Evolutionary conservation across 2,888 invertebrate species (phyloP).

Genomic region (Hyposoter didymator): DNA sequence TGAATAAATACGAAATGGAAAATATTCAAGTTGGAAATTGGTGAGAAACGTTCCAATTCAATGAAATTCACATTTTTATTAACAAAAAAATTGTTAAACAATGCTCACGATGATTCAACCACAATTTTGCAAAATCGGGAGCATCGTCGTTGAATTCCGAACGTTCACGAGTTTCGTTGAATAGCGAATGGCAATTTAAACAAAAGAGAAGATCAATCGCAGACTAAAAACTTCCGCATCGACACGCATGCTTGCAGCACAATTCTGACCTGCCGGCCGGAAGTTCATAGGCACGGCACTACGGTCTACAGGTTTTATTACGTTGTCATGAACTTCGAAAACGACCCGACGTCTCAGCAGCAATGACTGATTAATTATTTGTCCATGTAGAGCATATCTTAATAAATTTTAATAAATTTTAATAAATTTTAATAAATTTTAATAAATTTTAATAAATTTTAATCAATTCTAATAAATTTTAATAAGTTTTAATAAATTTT

Average conservation of each 20-base stretch:
- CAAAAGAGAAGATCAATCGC: neutral
- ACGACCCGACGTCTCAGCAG: neutral
- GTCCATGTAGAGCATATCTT: neutral
- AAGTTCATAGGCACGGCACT: neutral
- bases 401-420: too few relatives aligned
- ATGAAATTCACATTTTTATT: neutral
- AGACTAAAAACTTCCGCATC: neutral
- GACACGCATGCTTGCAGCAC: neutral
- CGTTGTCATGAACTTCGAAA: neutral
- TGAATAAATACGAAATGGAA: neutral
- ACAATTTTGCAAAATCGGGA: too few relatives aligned
- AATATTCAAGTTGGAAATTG: constrained; percentile 15
- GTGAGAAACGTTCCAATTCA: constrained; percentile 25
- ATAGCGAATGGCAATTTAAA: neutral
- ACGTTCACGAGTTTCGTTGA: neutral
- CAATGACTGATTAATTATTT: too few relatives aligned
- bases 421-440: too few relatives aligned
- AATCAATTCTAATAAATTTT: too few relatives aligned
- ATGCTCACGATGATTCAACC: too few relatives aligned
- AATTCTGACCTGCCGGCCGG: neutral
- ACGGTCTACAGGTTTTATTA: constrained; percentile 13
- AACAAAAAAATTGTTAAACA: neutral
- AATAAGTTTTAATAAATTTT: too few relatives aligned
- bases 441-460: too few relatives aligned
- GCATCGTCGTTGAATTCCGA: too few relatives aligned